Conservation (phyloP, 2,113 vertebrate species). For the Melanotaenia duboulayi region DNA sequence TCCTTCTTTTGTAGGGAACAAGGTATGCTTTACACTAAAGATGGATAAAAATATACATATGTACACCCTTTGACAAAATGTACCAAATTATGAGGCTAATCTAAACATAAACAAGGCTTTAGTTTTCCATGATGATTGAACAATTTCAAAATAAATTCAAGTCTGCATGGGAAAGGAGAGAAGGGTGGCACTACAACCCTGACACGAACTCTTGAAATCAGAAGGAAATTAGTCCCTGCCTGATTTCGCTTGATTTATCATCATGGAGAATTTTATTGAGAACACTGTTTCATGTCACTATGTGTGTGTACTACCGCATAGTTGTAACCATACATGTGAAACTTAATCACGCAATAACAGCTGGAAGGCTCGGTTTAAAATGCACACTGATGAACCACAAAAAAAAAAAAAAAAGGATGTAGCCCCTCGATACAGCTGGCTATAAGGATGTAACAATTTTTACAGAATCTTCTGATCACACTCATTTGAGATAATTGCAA, state of each 20-base stretch:
- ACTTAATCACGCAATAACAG: not conserved
- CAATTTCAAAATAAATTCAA: not conserved
- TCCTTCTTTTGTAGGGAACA: too few species aligned
- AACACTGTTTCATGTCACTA: conserved; percentile 7
- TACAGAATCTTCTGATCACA: too few species aligned
- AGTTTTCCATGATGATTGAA: too few species aligned
- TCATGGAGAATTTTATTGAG: not conserved
- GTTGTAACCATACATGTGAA: not conserved
- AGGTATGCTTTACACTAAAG: too few species aligned
- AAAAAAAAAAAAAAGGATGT: too few species aligned
- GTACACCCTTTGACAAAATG: too few species aligned
- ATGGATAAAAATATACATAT: too few species aligned
- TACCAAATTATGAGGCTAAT: too few species aligned
- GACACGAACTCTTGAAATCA: not conserved
- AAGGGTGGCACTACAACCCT: not conserved
- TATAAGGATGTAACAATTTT: too few species aligned
- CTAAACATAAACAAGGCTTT: too few species aligned
- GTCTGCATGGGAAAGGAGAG: not conserved
- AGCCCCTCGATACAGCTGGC: too few species aligned
- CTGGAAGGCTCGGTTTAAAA: conserved; percentile 1
- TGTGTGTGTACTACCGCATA: conserved; percentile 15
- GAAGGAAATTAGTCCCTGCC: not conserved
- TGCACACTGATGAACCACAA: not conserved
- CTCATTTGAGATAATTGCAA: too few species aligned
- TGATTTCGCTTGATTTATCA: not conserved